Base-by-base conservation (phyloP, 2,888 invertebrate genomes). In the Neoaliturus tenellus region DNA sequence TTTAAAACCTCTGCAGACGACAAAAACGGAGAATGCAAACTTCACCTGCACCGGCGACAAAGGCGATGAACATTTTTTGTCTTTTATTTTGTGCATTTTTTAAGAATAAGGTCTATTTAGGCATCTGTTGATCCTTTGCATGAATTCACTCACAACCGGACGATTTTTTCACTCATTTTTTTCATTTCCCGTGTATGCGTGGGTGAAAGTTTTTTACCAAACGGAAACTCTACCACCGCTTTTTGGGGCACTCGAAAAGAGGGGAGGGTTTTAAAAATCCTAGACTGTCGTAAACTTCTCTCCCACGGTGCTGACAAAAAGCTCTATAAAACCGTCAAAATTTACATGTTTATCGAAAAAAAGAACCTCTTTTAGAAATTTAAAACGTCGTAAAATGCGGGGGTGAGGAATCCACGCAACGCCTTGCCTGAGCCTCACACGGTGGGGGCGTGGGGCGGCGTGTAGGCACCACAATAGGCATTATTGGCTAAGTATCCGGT, bases 241-340 rank as follows among this genome's bases (percentile, higher is more conserved):
- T 62, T 62, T 62, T 62, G 62, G 28, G 12, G 28, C 62, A 62
- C 62, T 62, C 31, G 31, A 62, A 62, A 1, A 8, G 62, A 62
- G 28, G 62, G 25, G 62, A 31, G 62, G 62, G 28, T 28, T 12
- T 12, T 5, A 12, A 31, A 17, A 62, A 62, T 62, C 62, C 62
- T 62, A 28, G 55, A 20, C 20, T 28, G 10, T 62, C 62, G 62
- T 62, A 62, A 62, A 62, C 12, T 31, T 0, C 62, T 8, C 28
- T 28, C 62, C 62, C 62, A 55, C 55, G 62, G 62, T 5, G 55
- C 62, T 62, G 62, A 62, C 62, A 62, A 62, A 62, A 62, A 62
- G 10, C 58, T 62, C 62, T 14, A 62, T 62, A 62, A 51, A 62
- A 62, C 62, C 28, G 62, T 31, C 62, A 62, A 62, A 62, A 62